Percentiles rank a stretch among this genome's conserved stretches.
Conservation (phyloP, 1,140 invertebrate species). For the Druon quercuslanigerum region DNA sequence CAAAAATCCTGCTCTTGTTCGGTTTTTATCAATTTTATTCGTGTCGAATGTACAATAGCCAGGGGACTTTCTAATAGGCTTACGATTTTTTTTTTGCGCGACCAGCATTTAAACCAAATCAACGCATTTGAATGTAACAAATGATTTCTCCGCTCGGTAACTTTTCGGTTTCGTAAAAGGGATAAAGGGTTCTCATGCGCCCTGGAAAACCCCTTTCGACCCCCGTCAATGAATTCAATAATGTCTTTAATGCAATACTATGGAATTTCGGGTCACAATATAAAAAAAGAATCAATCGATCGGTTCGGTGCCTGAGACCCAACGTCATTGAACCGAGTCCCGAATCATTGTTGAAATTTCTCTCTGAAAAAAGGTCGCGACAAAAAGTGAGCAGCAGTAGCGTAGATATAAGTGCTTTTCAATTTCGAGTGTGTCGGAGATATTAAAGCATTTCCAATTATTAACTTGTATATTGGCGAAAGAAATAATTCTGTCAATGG, state of each 20-base stretch:
- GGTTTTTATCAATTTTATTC: neutral
- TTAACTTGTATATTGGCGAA: too few species aligned
- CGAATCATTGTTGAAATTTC: conserved; percentile 16
- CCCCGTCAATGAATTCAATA: conserved; percentile 28
- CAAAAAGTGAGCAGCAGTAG: conserved; percentile 10
- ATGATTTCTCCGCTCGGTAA: conserved; percentile 26
- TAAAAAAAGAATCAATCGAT: conserved; percentile 30
- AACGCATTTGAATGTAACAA: conserved; percentile 30
- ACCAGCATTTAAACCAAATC: conserved; percentile 26
- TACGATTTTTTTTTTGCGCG: conserved; percentile 28
- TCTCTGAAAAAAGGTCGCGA: conserved; percentile 8
- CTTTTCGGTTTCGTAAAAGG: conserved; percentile 28
- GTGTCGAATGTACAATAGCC: conserved; percentile 1
- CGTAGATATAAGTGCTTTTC: neutral
- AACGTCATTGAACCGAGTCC: conserved; percentile 25
- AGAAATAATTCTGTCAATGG: too few species aligned
- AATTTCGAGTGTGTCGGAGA: neutral
- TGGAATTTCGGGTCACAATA: conserved; percentile 18
- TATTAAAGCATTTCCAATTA: too few species aligned
- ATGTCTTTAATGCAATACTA: conserved; percentile 23
- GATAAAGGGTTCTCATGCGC: conserved; percentile 21
- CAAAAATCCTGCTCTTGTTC: neutral
- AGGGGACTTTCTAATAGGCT: conserved; percentile 10
- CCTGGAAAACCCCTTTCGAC: conserved; percentile 23
- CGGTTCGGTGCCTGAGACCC: conserved; percentile 18